phyloP scores from a whole-genome alignment of 1,140 invertebrate species.

The Zaprionus capensis region DNA sequence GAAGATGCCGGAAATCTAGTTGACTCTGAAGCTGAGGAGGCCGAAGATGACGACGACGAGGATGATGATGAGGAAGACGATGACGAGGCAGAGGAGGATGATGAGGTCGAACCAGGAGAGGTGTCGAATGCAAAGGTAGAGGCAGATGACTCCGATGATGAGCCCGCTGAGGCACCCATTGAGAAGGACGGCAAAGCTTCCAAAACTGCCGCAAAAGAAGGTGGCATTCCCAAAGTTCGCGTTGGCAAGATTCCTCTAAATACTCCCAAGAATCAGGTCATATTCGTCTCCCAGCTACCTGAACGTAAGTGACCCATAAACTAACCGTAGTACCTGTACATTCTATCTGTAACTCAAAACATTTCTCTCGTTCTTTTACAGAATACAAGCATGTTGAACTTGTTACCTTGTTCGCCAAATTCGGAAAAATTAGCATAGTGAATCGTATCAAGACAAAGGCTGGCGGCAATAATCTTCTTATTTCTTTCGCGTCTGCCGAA shows the following conservation, averaged over 20 bases:
- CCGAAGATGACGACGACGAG: conserved; percentile 25
- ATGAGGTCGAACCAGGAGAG: conserved; percentile 56
- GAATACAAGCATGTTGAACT: conserved; percentile 56
- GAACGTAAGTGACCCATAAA: conserved; percentile 37
- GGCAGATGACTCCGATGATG: conserved; percentile 50
- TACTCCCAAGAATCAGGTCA: conserved; percentile 40
- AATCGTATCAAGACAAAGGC: conserved; percentile 28
- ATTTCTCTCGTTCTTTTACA: conserved; percentile 11
- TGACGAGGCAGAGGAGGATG: conserved; percentile 34
- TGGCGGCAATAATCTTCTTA: conserved; percentile 23
- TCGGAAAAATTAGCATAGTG: conserved; percentile 47
- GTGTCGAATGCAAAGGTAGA: conserved; percentile 32
- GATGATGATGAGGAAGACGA: conserved; percentile 44
- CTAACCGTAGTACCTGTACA: not conserved
- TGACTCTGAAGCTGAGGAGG: conserved; percentile 54
- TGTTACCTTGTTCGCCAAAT: conserved; percentile 63
- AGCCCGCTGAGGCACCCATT: conserved; percentile 42
- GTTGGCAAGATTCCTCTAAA: conserved; percentile 36
- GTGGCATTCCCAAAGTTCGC: conserved; percentile 61
- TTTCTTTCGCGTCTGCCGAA: conserved; percentile 55
- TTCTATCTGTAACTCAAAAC: not conserved
- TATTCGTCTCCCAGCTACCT: conserved; percentile 50
- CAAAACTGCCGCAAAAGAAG: conserved; percentile 1
- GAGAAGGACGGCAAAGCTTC: conserved; percentile 28
- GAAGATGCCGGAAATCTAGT: conserved; percentile 21